Percentiles rank a stretch among this genome's conserved stretches.
Evolutionary conservation across 2,888 invertebrate species (phyloP).

Genomic region (Crocallis elinguaria): DNA sequence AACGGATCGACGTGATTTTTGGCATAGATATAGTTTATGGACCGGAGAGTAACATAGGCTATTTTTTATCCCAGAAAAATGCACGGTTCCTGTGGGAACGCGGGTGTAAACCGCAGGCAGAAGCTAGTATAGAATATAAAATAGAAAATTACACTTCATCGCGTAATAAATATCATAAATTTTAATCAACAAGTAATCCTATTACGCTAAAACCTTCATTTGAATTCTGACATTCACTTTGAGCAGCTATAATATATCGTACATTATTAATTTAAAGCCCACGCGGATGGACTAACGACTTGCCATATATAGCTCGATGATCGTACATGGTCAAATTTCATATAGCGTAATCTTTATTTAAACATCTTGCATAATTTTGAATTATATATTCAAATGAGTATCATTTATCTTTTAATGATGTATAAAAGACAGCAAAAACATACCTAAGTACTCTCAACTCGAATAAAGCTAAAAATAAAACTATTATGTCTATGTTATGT

Average conservation of each 20-base stretch:
- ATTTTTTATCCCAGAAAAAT: no score
- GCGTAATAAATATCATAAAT: constrained; percentile 27
- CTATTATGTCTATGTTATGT: no score
- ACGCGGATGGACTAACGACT: constrained; percentile 36
- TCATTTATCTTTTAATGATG: background rate
- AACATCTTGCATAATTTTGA: constrained; percentile 24
- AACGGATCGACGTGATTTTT: no score
- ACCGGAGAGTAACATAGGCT: no score
- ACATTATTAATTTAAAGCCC: constrained; percentile 39
- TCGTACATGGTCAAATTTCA: constrained; percentile 38
- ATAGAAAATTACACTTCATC: constrained; percentile 21
- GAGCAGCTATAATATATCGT: constrained; percentile 24
- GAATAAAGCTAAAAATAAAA: no score
- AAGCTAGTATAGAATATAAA: constrained; percentile 15
- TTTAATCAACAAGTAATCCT: constrained; percentile 37
- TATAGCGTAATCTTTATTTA: constrained; percentile 27
- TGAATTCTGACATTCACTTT: constrained; percentile 39
- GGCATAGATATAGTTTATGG: no score
- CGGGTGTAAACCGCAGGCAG: background rate
- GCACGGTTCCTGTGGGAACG: no score
- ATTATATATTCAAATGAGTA: constrained; percentile 5
- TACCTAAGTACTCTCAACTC: no score
- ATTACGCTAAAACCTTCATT: constrained; percentile 36
- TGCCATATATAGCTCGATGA: constrained; percentile 34
- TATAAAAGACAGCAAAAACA: background rate